phyloP scores from a whole-genome alignment of 2,888 invertebrate genomes.

The Parnassius mnemosyne region DNA sequence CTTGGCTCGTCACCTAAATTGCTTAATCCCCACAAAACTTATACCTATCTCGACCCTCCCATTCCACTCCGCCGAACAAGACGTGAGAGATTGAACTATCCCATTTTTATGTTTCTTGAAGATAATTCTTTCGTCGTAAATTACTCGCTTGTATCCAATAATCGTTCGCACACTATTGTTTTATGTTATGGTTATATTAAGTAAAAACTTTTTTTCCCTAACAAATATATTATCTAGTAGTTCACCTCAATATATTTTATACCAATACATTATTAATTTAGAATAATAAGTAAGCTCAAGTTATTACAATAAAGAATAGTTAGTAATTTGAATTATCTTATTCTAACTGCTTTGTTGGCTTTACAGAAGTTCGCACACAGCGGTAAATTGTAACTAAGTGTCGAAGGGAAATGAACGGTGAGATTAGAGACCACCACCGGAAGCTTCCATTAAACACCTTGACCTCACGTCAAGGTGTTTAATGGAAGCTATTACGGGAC shows the following conservation, averaged over 20 bases:
- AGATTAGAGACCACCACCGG: conserved; percentile 16
- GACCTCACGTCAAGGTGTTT: conserved; percentile 2
- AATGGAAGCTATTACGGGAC: conserved; percentile 12
- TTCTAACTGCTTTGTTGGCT: neutral
- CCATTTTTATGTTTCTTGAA: conserved; percentile 41
- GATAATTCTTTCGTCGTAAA: neutral
- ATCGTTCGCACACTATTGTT: neutral
- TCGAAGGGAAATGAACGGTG: conserved; percentile 3
- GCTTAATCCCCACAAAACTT: conserved; percentile 26
- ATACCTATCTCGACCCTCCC: conserved; percentile 24
- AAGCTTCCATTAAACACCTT: too few species aligned
- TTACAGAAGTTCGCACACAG: conserved; percentile 3
- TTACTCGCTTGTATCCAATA: neutral
- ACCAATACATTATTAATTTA: too few species aligned
- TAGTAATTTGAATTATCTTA: conserved; percentile 8
- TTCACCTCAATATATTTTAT: too few species aligned
- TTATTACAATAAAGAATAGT: neutral
- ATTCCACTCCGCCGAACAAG: conserved; percentile 28
- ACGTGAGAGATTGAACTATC: conserved; percentile 45
- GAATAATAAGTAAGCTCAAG: too few species aligned
- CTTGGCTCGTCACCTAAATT: conserved; percentile 24
- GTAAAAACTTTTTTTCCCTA: too few species aligned
- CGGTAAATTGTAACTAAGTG: conserved; percentile 3
- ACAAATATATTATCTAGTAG: too few species aligned
- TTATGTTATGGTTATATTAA: too few species aligned